Evolutionary conservation across 2,113 vertebrate species (phyloP), one percentile per base, ranked within the genome.

Genomic region (Tupaia chinensis): DNA sequence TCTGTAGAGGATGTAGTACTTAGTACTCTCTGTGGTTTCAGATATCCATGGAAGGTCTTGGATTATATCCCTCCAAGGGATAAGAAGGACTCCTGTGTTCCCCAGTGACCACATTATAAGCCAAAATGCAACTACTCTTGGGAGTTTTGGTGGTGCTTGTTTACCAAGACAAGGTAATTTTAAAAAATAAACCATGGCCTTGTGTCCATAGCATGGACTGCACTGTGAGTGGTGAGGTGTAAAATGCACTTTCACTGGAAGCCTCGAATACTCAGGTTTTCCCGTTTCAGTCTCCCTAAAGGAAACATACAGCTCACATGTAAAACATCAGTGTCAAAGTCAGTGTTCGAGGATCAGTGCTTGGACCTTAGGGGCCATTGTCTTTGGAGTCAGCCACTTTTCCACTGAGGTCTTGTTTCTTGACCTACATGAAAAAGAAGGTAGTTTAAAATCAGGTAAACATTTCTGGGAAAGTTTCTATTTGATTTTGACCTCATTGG

Each of bases 331-430:
- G 73, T 79, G 7, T 89, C 23, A 61, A 94, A 96, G 84, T 20
- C 20, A 4, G 65, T 68, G 74, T 89, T 84, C 93, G 72, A 5
- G 16, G 14, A 66, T 91, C 93, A 61, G 25, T 76, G 22, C 81
- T 95, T 93, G 97, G 27, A 94, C 58, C 93, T 22, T 23, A 80
- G 14, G 77, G 88, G 53, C 54, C 58, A 20, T 79, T 96, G 98
- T n/a, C 96, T 93, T 96, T 83, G 95, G 98, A 97, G 44, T 98
- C 97, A 97, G 97, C 95, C 96, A 96, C 22, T 97, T 92, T 97
- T 97, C 89, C 96, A 98, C 98, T 95, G 98, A 90, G 95, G 95
- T 97, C 96, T 92, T 96, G 73, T 79, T 97, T 98, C 95, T 96
- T 98, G 94, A 96, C 63, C 97, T 89, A 87, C 56, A 83, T 97